Evolutionary conservation across 2,888 invertebrate genomes (phyloP).

Genomic region (Drosophila anomelani): DNA sequence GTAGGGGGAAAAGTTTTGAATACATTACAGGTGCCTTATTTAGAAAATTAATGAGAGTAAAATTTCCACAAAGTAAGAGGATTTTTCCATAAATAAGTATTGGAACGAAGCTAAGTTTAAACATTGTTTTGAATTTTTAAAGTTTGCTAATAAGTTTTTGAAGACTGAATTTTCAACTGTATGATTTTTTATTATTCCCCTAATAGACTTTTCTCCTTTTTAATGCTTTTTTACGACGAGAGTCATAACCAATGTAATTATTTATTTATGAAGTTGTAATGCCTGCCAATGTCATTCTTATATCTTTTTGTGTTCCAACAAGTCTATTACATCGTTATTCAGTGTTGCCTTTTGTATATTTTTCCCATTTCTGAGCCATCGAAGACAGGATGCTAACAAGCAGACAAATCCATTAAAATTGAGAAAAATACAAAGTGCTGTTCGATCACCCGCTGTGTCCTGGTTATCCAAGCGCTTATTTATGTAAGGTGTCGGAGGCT

Average conservation of each 20-base stretch:
- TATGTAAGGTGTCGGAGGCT: constrained; percentile 14
- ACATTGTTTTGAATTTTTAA: neutral
- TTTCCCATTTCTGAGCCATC: neutral
- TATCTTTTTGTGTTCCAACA: neutral
- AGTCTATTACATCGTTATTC: neutral
- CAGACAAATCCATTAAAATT: neutral
- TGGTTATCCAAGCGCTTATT: constrained; percentile 21
- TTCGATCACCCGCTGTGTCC: constrained; percentile 1
- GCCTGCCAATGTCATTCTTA: neutral
- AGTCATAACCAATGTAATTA: neutral
- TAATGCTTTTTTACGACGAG: neutral
- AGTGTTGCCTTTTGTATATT: neutral
- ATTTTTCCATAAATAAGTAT: neutral
- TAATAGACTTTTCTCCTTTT: no score
- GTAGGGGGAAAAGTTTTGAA: neutral
- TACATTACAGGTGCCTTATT: neutral
- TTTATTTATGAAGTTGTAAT: neutral
- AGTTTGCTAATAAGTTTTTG: neutral
- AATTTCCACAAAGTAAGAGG: neutral
- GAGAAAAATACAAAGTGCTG: neutral
- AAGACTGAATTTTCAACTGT: neutral
- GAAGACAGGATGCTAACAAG: neutral
- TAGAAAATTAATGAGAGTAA: neutral
- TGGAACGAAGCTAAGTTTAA: neutral
- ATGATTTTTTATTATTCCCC: neutral